A percentile compares a stretch with the other conserved stretches of the same genome.
Evolutionary conservation across 2,888 invertebrate species (phyloP).

Genomic region (Caenorhabditis sulstoni): DNA sequence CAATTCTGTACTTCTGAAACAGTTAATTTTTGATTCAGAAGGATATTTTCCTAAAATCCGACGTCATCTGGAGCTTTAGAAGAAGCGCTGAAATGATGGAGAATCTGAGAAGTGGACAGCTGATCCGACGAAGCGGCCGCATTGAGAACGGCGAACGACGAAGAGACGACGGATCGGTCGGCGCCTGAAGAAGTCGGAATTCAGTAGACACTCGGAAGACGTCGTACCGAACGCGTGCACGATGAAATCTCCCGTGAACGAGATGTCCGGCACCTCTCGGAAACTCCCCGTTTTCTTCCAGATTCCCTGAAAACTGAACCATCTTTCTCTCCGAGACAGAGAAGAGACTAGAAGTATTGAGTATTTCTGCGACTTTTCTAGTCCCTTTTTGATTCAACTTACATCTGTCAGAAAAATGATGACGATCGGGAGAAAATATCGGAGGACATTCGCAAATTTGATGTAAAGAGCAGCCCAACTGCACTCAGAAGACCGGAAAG

Average conservation of each 20-base stretch:
- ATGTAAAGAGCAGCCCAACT: conserved; percentile 57
- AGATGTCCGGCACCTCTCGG: conserved; percentile 55
- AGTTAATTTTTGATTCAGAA: no score
- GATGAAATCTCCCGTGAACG: conserved; percentile 56
- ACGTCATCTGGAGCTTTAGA: not conserved
- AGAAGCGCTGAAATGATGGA: conserved; percentile 21
- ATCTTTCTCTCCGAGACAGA: no score
- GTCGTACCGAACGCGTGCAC: conserved; percentile 33
- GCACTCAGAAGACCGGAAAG: conserved; percentile 45
- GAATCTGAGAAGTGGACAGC: conserved; percentile 31
- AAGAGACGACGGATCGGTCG: conserved; percentile 39
- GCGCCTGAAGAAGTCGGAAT: conserved; percentile 20
- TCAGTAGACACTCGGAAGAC: not conserved
- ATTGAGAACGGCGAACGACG: conserved; percentile 43
- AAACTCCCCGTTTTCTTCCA: conserved; percentile 64
- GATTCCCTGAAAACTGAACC: conserved; percentile 61
- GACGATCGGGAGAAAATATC: conserved; percentile 44
- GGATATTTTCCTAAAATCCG: no score
- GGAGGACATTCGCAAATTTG: conserved; percentile 36
- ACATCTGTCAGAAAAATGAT: conserved; percentile 46
- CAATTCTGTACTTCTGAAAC: not conserved
- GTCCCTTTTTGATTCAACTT: not conserved
- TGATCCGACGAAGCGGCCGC: conserved; percentile 46
- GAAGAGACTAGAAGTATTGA: no score
- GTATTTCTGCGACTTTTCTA: no score